phyloP scores from a whole-genome alignment of 2,797 vertebrate genomes.

The Smutsia gigantea region DNA sequence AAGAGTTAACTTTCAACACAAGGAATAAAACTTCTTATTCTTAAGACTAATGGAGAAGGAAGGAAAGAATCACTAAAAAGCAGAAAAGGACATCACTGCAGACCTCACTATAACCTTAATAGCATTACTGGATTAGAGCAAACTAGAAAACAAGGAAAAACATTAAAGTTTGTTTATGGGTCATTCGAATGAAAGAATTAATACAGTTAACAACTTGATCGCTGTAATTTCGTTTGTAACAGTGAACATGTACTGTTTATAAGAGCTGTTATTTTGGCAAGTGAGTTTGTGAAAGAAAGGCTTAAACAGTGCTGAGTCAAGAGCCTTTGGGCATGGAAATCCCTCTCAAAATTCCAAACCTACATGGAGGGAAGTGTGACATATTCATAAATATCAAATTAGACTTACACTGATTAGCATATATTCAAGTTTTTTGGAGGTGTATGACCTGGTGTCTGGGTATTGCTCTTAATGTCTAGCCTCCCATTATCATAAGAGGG shows the following conservation, averaged over 20 bases:
- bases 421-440: background rate
- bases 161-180: background rate
- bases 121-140: background rate
- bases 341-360: background rate
- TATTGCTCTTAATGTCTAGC: background rate
- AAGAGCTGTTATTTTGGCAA: background rate
- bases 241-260: background rate
- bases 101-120: background rate
- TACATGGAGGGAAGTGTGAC: background rate
- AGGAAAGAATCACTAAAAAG: constrained; percentile 7
- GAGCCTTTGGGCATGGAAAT: background rate
- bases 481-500: background rate
- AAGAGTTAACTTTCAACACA: constrained; percentile 16
- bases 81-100: background rate
- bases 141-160: background rate
- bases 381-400: background rate
- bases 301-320: background rate
- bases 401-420: background rate
- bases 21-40: constrained; percentile 5
- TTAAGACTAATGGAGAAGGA: background rate
- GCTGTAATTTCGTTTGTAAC: background rate
- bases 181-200: constrained; percentile 4
- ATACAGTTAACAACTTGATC: background rate
- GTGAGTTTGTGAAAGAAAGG: background rate
- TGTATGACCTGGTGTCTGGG: background rate